Base-by-base conservation (phyloP, 2,797 vertebrate genomes). In the Mus spretus region DNA sequence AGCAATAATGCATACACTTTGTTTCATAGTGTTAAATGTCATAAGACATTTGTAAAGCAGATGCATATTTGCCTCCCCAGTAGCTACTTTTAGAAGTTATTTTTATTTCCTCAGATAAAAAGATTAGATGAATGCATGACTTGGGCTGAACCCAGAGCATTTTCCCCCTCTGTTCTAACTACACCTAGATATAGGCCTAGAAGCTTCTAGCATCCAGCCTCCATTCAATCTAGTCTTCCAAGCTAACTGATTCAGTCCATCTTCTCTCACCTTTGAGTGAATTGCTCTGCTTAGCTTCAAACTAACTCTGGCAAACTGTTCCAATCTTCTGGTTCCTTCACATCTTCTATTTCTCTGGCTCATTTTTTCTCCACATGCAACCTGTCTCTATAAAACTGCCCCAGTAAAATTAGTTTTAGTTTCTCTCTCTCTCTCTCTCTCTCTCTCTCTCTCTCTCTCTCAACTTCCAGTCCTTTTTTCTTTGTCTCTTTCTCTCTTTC, bases 1-100 rank as follows among this genome's bases (percentile, higher is more conserved):
- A 93, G 75, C 1, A 94, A 61, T 7, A 61, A 1, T 34, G 11
- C 5, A 4, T 22, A 81, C 26, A 47, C 88, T 80, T 75, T 26
- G 2, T 74, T 93, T 96, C 50, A 88, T 15, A 50, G 6, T 47
- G 83, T 31, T 83, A 74, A 84, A 84, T 79, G 85, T 79, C 3
- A 2, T 94, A 90, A 83, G 72, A 7, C 11, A n/a, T 74, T 15
- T 28, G 6, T 44, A 85, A 91, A 55, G 9, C 24, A 40, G 47
- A 85, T 17, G 19, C 47, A 53, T 55, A 61, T 40, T 74, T 3
- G 37, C 40, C 59, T 55, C 14, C 12, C 17, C 75, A 89, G 31
- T 63, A 83, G 11, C 5, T 83, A 40, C 8, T 4, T 72, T 20
- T 72, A 37, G 20, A 72, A 37, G 70, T 72, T 72, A 20, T 17